Conservation (phyloP, 2,888 invertebrate genomes). For the Cheilosia pagana region DNA sequence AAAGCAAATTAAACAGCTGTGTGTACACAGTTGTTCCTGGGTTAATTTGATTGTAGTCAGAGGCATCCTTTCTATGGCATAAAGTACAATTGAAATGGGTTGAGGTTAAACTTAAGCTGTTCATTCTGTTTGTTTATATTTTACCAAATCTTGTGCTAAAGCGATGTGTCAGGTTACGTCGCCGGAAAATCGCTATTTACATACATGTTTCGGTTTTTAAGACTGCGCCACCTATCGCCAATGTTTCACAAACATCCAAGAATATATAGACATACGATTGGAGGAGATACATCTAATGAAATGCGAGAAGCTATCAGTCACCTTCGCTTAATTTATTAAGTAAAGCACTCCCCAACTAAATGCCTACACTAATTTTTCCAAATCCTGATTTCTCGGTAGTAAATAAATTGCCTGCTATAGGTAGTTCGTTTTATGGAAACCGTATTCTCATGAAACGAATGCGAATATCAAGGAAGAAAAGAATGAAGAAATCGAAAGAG, state of each 20-base stretch:
- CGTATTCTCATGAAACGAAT: conserved; percentile 13
- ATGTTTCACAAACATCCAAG: no score
- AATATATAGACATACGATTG: no score
- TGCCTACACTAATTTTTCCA: conserved; percentile 47
- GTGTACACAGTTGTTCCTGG: background rate
- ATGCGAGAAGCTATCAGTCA: conserved; percentile 38
- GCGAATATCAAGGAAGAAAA: conserved; percentile 49
- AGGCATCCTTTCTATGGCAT: background rate
- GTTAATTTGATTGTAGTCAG: conserved; percentile 30
- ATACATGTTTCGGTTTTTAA: no score
- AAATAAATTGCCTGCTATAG: conserved; percentile 55
- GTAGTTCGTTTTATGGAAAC: conserved; percentile 7
- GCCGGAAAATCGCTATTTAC: no score
- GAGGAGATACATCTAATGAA: conserved; percentile 14
- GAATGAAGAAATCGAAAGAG: conserved; percentile 58
- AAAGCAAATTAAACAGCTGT: conserved; percentile 5
- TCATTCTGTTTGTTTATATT: background rate
- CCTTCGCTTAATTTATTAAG: conserved; percentile 35
- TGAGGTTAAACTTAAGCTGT: background rate
- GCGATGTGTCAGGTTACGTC: no score
- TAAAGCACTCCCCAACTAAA: conserved; percentile 34
- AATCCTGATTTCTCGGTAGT: conserved; percentile 32
- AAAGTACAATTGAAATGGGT: no score
- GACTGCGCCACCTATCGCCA: no score
- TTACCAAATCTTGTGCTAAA: no score